Evolutionary conservation across 2,113 vertebrate genomes (phyloP), one percentile per base, ranked within the genome.

Genomic region (Amblyopsis rosae): DNA sequence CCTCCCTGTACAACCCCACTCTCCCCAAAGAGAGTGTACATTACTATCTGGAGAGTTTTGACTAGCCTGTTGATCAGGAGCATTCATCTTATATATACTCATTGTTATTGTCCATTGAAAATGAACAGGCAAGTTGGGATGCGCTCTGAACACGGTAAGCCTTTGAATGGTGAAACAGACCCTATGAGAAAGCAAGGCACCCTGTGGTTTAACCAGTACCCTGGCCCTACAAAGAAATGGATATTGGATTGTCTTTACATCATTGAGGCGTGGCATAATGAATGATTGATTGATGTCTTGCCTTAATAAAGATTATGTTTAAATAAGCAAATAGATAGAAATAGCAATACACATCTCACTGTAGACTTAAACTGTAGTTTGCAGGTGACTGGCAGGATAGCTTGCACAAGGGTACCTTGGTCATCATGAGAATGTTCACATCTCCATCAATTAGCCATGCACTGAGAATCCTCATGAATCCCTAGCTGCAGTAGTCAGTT

Each of bases 211-310:
- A 35, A 63, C 62, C 63, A 74, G 72, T 72, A 32, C 15, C 7
- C 13, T 88, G 86, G 86, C 86, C 82, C 75, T 84, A 82, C 67
- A 82, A 65, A 65, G 72, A 77, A 80, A 68, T 67, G 77, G 69
- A 41, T 77, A 69, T 89, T 82, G 82, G 89, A 91, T 91, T 91
- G 89, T 91, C 89, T 86, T 88, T 81, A 85, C 80, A 83, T 84
- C 56, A 78, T 69, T 51, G 53, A 69, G 80, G 54, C 67, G 66
- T 83, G 84, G 80, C 84, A 87, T 89, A 85, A 75, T 87, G 81
- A 80, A 77, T 83, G 80, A 83, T 85, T 82, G 75, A 86, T 82
- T 85, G 54, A 64, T 80, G 67, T 75, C 6, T n/a, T 11, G 77
- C 79, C 69, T 65, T 75, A 26, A 26, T 71, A 75, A 86, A 74